Base-by-base conservation (phyloP, 2,888 invertebrate species). In the Hylaea fasciaria region DNA sequence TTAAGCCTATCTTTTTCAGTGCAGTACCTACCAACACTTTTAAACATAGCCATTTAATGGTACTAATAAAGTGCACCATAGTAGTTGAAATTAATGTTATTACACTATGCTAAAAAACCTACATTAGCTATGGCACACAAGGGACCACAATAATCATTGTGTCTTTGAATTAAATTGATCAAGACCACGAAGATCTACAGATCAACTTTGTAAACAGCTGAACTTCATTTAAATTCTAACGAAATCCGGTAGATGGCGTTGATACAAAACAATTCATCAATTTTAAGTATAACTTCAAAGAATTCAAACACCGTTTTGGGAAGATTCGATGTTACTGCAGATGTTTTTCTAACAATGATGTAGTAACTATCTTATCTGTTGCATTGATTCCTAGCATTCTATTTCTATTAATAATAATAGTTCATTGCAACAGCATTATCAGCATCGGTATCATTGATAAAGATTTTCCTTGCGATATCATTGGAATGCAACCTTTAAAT, bases 401-500 rank as follows among this genome's bases (percentile, higher is more conserved):
- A 29, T 29, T 46, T 40, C 28, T 13, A 46, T 29, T 32, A 52
- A 41, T 40, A 32, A 40, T 50, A 53, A 50, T 50, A 43, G 46
- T 35, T 48, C 22, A 22, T 22, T n/a, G 37, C 41, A 22, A 41
- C 28, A 41, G 12, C 37, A 41, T 16, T 50, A 50, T 45, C 29
- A 37, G 28, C 17, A n/a, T 35, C 57, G 50, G 55, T 63, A 63
- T 66, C 57, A 62, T 45, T 52, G 66, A 66, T 69, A 67, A 61
- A 57, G 37, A 58, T 61, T 62, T 71, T 68, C 59, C 60, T 68
- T 69, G 65, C 60, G 61, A 71, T 76, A 76, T 74, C 72, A 71
- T 44, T 69, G 65, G 74, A 80, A 81, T 81, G 76, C 68, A 73
- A 75, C 75, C 74, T 76, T 77, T 69, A 64, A 72, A 66, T 75